Evolutionary conservation across 1,140 invertebrate species (phyloP).

Genomic region (Bombus impatiens): DNA sequence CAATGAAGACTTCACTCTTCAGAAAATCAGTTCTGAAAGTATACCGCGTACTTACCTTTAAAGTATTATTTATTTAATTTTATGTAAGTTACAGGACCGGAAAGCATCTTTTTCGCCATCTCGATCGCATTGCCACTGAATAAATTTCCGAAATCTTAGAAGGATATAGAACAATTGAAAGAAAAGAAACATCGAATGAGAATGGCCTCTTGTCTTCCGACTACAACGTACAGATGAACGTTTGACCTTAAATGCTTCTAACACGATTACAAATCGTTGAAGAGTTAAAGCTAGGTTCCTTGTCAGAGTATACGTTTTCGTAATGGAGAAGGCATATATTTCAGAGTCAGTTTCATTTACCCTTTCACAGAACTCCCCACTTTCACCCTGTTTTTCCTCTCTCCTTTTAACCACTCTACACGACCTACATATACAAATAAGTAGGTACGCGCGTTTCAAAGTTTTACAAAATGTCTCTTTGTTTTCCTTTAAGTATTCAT

Average conservation of each 20-base stretch:
- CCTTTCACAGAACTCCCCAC: neutral
- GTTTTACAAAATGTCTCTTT: neutral
- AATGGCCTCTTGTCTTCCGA: neutral
- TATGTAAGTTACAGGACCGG: too few relatives aligned
- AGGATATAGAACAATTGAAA: neutral
- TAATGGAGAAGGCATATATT: slow-evolving; percentile 13
- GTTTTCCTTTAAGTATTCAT: neutral
- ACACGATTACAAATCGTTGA: slow-evolving; percentile 3
- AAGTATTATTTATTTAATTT: too few relatives aligned
- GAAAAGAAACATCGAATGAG: neutral
- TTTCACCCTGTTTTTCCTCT: neutral
- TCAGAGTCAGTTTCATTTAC: slow-evolving; percentile 6
- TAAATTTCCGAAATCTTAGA: too few relatives aligned
- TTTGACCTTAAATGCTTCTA: neutral
- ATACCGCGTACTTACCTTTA: too few relatives aligned
- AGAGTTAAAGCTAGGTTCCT: neutral
- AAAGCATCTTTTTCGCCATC: too few relatives aligned
- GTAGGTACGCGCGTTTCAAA: slow-evolving; percentile 2
- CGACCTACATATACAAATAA: slow-evolving; percentile 1
- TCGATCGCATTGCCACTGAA: too few relatives aligned
- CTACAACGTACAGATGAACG: neutral
- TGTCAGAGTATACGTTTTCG: neutral
- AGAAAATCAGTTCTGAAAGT: too few relatives aligned
- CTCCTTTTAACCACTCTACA: slow-evolving; percentile 4
- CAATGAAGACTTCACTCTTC: too few relatives aligned